A percentile compares a stretch with the other conserved stretches of the same genome.
Conservation (phyloP, 2,797 vertebrate genomes). For the Enteromius afrohamiltoni region DNA sequence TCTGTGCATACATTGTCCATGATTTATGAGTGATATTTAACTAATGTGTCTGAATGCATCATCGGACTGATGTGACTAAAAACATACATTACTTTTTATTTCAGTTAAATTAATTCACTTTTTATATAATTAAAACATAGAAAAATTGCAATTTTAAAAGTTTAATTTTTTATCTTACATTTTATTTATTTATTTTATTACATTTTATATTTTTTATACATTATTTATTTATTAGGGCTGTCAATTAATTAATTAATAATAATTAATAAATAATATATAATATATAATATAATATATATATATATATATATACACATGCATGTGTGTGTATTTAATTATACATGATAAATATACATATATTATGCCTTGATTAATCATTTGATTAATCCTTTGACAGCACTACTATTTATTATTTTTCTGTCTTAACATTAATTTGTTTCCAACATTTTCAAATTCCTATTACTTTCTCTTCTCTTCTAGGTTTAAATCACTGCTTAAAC, state of each 20-base stretch:
- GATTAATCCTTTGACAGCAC: too few relatives aligned
- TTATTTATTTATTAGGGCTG: not conserved
- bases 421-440: not conserved
- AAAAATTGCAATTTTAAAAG: not conserved
- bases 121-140: too few relatives aligned
- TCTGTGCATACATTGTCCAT: slow-evolving; percentile 1
- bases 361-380: too few relatives aligned
- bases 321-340: too few relatives aligned
- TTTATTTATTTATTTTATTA: not conserved
- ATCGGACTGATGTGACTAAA: not conserved
- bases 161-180: not conserved
- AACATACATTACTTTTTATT: not conserved
- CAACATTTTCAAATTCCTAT: not conserved
- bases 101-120: too few relatives aligned
- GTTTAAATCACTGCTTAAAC: slow-evolving; percentile 7
- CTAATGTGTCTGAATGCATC: not conserved
- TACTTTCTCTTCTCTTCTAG: not conserved
- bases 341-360: too few relatives aligned
- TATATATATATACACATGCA: too few relatives aligned
- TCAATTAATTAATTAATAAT: too few relatives aligned
- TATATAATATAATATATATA: too few relatives aligned
- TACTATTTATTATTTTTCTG: too few relatives aligned
- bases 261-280: too few relatives aligned
- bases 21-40: slow-evolving; percentile 1
- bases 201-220: not conserved